Conservation (phyloP, 2,797 vertebrate genomes). For the Perodicticus potto region DNA sequence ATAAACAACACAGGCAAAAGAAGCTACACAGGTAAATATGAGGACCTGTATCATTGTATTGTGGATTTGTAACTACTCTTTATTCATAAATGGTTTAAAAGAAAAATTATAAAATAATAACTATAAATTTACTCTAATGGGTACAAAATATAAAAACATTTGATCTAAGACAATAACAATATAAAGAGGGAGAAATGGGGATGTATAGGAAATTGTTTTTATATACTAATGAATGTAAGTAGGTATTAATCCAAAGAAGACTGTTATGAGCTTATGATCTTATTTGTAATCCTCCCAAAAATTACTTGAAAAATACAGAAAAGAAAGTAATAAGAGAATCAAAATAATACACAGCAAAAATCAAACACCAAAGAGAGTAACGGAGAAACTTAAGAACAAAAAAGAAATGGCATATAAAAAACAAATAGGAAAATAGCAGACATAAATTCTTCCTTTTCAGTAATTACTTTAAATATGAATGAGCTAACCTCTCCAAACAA, state of each 20-base stretch:
- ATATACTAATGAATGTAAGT: background rate
- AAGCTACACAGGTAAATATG: background rate
- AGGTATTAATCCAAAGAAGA: background rate
- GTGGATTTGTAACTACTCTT: background rate
- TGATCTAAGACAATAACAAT: background rate
- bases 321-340: background rate
- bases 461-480: slow-evolving; percentile 2
- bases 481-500: background rate
- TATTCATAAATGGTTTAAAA: background rate
- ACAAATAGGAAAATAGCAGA: background rate
- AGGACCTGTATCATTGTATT: background rate
- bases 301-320: background rate
- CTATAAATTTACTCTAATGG: background rate
- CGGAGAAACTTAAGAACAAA: background rate
- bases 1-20: background rate
- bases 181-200: background rate
- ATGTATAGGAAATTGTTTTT: background rate
- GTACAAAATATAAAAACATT: background rate
- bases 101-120: background rate
- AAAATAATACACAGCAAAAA: background rate
- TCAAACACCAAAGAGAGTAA: background rate
- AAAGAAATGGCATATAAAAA: background rate
- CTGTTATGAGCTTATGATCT: background rate
- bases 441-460: background rate
- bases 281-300: background rate